Evolutionary conservation across 2,113 vertebrate species (phyloP).

Genomic region (Calypte anna): DNA sequence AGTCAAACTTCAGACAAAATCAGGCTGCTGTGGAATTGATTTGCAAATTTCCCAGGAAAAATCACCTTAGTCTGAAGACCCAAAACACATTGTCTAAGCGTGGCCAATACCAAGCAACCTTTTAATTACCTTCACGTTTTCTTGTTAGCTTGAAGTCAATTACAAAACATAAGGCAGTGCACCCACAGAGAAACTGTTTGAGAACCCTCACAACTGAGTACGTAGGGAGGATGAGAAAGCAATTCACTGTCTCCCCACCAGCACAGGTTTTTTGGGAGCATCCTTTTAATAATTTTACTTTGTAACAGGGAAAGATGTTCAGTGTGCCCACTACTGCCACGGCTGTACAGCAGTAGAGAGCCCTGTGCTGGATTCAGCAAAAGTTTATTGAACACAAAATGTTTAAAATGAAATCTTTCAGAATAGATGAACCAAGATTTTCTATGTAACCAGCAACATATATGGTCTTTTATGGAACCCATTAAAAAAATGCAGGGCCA

Average conservation of each 20-base stretch:
- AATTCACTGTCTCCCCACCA: not conserved
- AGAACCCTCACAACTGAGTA: not conserved
- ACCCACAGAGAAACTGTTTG: not conserved
- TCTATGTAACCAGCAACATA: not conserved
- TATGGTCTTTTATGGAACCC: not conserved
- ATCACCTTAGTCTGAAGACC: not conserved
- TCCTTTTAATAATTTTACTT: not conserved
- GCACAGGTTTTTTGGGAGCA: not conserved
- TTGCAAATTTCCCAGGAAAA: not conserved
- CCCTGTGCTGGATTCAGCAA: not conserved
- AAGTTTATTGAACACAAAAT: not conserved
- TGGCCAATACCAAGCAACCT: not conserved
- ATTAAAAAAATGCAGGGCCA: not conserved
- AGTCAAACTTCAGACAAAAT: not conserved
- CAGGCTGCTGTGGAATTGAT: not conserved
- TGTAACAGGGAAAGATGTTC: not conserved
- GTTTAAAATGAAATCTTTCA: not conserved
- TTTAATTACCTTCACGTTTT: not conserved
- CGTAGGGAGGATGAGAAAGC: not conserved
- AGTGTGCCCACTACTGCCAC: not conserved
- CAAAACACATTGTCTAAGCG: not conserved
- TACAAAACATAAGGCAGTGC: not conserved
- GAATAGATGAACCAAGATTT: not conserved
- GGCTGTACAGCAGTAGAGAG: not conserved
- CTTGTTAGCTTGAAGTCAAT: not conserved